phyloP scores from a whole-genome alignment of 2,113 vertebrate species.

The Natator depressus region DNA sequence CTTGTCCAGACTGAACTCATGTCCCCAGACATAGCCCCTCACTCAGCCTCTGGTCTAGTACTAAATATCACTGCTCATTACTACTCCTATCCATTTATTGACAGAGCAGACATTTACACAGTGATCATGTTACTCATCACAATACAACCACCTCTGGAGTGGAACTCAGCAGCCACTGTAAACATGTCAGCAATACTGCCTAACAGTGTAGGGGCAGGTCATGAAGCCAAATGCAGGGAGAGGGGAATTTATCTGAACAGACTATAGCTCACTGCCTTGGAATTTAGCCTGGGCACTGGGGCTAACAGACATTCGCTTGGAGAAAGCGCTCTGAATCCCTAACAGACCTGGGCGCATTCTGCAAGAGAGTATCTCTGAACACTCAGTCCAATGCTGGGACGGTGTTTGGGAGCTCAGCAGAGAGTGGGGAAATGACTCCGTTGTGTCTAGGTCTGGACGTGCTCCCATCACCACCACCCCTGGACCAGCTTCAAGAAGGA shows the following conservation, averaged over 20 bases:
- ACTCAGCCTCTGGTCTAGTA: not conserved
- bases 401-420: not conserved
- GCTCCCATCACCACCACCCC: not conserved
- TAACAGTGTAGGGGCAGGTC: not conserved
- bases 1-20: not conserved
- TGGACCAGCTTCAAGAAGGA: not conserved
- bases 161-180: not conserved
- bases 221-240: not conserved
- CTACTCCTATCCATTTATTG: not conserved
- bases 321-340: not conserved
- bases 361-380: not conserved
- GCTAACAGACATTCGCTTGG: not conserved
- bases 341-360: not conserved
- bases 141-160: not conserved
- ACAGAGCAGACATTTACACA: not conserved
- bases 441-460: not conserved
- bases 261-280: not conserved
- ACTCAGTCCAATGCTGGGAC: not conserved
- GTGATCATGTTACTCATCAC: not conserved
- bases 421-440: not conserved
- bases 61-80: not conserved
- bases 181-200: not conserved
- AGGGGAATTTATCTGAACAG: not conserved
- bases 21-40: not conserved
- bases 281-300: not conserved